Evolutionary conservation across 2,888 invertebrate genomes (phyloP), one percentile per base, ranked within the genome.

Genomic region (Molanna angustata): DNA sequence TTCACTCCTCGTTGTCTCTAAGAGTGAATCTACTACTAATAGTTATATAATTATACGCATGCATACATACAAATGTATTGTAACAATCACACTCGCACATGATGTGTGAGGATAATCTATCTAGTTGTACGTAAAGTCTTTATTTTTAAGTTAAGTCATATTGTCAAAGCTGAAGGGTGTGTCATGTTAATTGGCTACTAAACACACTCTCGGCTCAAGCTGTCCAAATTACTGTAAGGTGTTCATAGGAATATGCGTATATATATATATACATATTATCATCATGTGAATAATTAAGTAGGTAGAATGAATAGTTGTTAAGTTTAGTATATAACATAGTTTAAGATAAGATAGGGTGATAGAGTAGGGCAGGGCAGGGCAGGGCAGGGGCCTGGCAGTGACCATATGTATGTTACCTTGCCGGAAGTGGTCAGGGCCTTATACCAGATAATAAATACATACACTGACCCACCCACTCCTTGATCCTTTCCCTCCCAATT

Each of bases 181-280:
- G n/a, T 35, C 35, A 9, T n/a, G 35, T 4, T n/a, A n/a, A n/a
- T n/a, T n/a, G n/a, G n/a, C n/a, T n/a, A n/a, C n/a, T n/a, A n/a
- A n/a, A n/a, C 7, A 42, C 52, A 46, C 48, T 35, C 41, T 40
- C 51, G 51, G 50, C 37, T 27, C 51, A 50, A 50, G 54, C 42
- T 55, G 55, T 55, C 55, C 55, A 55, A 51, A 51, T 54, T 47
- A 31, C 40, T 55, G 51, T 55, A 55, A 55, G 55, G 55, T 55
- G 55, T 55, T 55, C 55, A 55, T 51, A 54, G 42, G 41, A 48
- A 40, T 48, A 40, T 27, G 27, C 27, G 40, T 48, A 54, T 54
- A 54, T 33, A 55, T 32, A 47, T 55, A 55, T 51, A 46, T 55
- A 50, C 42, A 53, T 55, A 47, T 51, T n/a, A n/a, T n/a, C n/a